Percentiles rank a stretch among this genome's conserved stretches.
Evolutionary conservation across 2,113 vertebrate genomes (phyloP).

Genomic region (Brienomyrus longianalis): DNA sequence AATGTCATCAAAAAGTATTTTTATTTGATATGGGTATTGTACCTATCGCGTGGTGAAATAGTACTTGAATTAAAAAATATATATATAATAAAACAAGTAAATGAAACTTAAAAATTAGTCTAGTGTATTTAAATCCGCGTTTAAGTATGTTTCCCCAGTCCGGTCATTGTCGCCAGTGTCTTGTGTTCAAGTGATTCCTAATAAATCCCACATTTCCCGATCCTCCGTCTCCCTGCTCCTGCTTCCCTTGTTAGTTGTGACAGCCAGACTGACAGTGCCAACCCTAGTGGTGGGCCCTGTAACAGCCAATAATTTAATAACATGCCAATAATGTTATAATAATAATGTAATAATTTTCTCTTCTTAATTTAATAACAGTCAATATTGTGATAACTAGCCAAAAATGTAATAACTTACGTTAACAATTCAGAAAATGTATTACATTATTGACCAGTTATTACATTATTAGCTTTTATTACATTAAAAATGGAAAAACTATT

Average conservation of each 20-base stretch:
- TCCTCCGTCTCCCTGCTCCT: too few species aligned
- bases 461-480: not conserved
- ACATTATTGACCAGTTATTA: not conserved
- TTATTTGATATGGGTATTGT: not conserved
- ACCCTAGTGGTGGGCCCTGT: not conserved
- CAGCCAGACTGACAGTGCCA: not conserved
- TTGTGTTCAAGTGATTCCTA: too few species aligned
- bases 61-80: not conserved
- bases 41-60: not conserved
- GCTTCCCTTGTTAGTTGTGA: too few species aligned
- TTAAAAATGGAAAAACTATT: not conserved
- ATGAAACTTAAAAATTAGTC: not conserved
- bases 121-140: too few species aligned
- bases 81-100: not conserved
- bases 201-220: too few species aligned
- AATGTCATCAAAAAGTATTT: not conserved
- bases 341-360: not conserved
- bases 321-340: not conserved
- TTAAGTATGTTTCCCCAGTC: too few species aligned
- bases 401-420: not conserved
- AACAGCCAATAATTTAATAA: not conserved
- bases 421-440: not conserved
- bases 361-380: not conserved
- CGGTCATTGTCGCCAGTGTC: too few species aligned
- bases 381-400: not conserved